Conservation (phyloP, 2,888 invertebrate genomes). For the Drosophila formosana region DNA sequence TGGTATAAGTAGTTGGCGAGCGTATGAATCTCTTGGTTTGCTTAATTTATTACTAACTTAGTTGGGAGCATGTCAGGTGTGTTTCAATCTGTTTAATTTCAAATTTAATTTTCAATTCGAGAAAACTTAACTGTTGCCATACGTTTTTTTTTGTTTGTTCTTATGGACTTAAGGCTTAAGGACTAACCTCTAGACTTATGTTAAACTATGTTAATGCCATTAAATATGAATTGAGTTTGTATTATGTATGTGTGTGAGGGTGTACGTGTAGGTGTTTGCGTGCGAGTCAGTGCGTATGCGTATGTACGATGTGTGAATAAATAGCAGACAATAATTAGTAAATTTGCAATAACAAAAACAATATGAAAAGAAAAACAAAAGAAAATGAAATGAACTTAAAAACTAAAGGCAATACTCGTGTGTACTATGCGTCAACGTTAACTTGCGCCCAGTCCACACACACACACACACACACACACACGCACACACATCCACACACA, state of each 20-base stretch:
- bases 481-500: conserved; percentile 27
- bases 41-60: conserved; percentile 1
- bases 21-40: conserved; percentile 11
- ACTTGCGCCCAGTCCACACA: conserved; percentile 32
- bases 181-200: conserved; percentile 2
- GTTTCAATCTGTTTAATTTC: conserved; percentile 6
- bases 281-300: conserved; percentile 22
- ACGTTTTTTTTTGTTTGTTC: not conserved
- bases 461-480: conserved; percentile 29
- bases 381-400: conserved; percentile 12
- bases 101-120: conserved; percentile 1
- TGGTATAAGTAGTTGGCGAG: conserved; percentile 10
- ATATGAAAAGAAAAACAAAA: conserved; percentile 23
- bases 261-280: conserved; percentile 6
- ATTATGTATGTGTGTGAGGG: not conserved
- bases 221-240: not conserved
- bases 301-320: conserved; percentile 74
- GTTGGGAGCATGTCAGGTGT: conserved; percentile 14
- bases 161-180: not conserved
- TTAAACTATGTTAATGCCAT: not conserved
- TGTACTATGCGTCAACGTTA: conserved; percentile 45
- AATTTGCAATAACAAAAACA: conserved; percentile 46
- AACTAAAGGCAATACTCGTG: conserved; percentile 46
- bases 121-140: conserved; percentile 6
- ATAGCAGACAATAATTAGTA: conserved; percentile 84